phyloP scores from a whole-genome alignment of 2,797 vertebrate genomes.

The Chaetophractus vellerosus region DNA sequence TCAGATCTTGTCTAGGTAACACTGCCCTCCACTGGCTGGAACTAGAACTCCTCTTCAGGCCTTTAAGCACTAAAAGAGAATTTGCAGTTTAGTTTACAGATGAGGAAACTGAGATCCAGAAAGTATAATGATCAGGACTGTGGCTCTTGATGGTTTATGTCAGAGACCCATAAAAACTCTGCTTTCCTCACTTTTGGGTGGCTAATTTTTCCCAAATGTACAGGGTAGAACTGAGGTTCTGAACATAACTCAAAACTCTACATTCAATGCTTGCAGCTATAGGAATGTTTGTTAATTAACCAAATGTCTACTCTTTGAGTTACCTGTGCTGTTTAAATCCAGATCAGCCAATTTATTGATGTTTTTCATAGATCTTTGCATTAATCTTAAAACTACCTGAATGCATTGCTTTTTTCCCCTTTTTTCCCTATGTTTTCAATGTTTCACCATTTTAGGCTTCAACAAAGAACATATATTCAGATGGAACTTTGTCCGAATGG shows the following conservation, averaged over 20 bases:
- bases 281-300: slow-evolving; percentile 11
- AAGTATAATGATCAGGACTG: background rate
- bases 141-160: background rate
- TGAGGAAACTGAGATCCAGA: slow-evolving; percentile 9
- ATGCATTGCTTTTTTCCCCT: background rate
- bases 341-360: slow-evolving; percentile 50
- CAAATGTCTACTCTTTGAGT: background rate
- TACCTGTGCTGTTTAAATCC: slow-evolving; percentile 57
- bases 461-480: slow-evolving; percentile 3
- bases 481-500: background rate
- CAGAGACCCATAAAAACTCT: background rate
- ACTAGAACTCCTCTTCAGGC: background rate
- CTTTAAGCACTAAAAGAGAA: background rate
- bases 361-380: slow-evolving; percentile 18
- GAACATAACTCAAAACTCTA: background rate
- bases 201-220: background rate
- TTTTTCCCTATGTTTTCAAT: background rate
- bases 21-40: slow-evolving; percentile 80
- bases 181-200: background rate
- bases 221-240: background rate
- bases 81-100: background rate
- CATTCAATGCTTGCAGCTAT: background rate
- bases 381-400: slow-evolving; percentile 42
- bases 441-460: background rate
- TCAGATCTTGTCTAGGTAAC: slow-evolving; percentile 74